These are phyloP conservation scores for Hyperoodon ampullatus DNA, from an alignment of 2,113 vertebrate species.

Conservation along the genomic window DNA sequence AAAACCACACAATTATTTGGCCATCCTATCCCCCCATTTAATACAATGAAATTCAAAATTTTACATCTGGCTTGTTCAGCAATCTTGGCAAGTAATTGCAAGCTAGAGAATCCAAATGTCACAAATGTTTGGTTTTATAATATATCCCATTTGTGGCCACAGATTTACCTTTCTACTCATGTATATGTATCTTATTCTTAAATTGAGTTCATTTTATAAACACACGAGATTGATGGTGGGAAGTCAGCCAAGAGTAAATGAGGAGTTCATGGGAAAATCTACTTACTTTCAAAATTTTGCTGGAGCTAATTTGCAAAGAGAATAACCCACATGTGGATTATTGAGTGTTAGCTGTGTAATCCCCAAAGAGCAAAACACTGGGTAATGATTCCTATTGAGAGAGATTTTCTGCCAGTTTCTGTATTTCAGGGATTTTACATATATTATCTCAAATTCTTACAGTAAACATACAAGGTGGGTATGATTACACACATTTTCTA, in stretches of 20 bases:
- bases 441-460: constrained; percentile 32
- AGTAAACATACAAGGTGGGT: background rate
- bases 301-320: constrained; percentile 64
- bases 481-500: constrained; percentile 10
- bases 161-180: constrained; percentile 63
- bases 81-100: constrained; percentile 54
- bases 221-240: constrained; percentile 33
- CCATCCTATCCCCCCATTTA: background rate
- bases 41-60: constrained; percentile 12
- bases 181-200: constrained; percentile 30
- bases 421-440: constrained; percentile 30
- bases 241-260: constrained; percentile 58
- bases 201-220: constrained; percentile 61
- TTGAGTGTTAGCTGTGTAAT: constrained; percentile 51
- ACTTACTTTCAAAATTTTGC: constrained; percentile 59
- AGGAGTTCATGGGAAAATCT: constrained; percentile 65
- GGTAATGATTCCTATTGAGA: constrained; percentile 31
- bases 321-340: constrained; percentile 59
- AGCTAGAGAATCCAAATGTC: constrained; percentile 37
- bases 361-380: constrained; percentile 42
- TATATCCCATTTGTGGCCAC: constrained; percentile 28
- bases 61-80: constrained; percentile 53
- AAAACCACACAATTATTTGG: constrained; percentile 45
- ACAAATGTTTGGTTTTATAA: constrained; percentile 51
- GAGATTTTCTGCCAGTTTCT: constrained; percentile 27